Conservation (phyloP, 2,113 vertebrate genomes). For the Buteo buteo region DNA sequence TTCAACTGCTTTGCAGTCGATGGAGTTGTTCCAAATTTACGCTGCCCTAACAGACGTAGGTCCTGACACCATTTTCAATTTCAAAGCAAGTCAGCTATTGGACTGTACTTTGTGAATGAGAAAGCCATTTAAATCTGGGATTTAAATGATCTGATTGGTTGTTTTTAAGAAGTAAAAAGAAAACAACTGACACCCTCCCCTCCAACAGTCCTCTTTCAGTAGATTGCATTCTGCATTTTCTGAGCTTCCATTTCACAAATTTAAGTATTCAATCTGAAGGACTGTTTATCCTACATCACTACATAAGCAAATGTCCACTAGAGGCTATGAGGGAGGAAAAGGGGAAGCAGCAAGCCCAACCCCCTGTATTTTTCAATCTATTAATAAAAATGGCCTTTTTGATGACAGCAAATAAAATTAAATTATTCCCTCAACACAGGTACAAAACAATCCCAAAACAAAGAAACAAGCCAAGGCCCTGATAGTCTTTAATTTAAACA, state of each 20-base stretch:
- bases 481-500: neutral
- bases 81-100: neutral
- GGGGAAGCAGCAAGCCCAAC: neutral
- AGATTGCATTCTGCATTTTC: neutral
- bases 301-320: neutral
- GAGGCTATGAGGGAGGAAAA: neutral
- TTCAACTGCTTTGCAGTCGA: neutral
- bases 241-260: neutral
- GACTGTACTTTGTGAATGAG: slow-evolving; percentile 11
- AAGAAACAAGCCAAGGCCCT: neutral
- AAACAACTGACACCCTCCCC: neutral
- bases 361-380: neutral
- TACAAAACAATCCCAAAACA: neutral
- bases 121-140: neutral
- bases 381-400: neutral
- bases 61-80: neutral
- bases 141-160: neutral
- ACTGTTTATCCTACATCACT: neutral
- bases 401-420: neutral
- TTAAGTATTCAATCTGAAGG: neutral
- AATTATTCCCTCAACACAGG: neutral
- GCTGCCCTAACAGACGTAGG: neutral
- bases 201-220: neutral
- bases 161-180: neutral
- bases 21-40: slow-evolving; percentile 1